Evolutionary conservation across 2,888 invertebrate species (phyloP).

Genomic region (Leucoma salicis): DNA sequence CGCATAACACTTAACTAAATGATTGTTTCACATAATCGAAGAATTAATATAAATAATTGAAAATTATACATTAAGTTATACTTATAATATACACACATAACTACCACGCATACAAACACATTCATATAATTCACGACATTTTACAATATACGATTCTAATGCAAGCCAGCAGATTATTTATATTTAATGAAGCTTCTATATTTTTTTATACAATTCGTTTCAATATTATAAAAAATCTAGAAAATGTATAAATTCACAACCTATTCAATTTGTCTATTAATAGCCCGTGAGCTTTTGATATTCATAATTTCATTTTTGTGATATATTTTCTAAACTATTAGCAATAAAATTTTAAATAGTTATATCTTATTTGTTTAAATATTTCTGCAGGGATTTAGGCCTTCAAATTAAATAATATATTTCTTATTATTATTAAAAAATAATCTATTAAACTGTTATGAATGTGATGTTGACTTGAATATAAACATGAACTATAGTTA

Average conservation of each 20-base stretch:
- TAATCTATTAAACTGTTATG: too few relatives aligned
- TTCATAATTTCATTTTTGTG: constrained; percentile 37
- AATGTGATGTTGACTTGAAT: too few relatives aligned
- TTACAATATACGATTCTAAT: constrained; percentile 23
- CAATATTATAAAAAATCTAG: constrained; percentile 76
- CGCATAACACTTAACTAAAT: too few relatives aligned
- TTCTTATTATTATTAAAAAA: too few relatives aligned
- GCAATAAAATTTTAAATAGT: constrained; percentile 31
- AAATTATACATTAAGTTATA: background rate
- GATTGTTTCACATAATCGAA: too few relatives aligned
- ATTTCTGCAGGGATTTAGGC: constrained; percentile 48
- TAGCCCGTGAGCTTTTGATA: constrained; percentile 33
- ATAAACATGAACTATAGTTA: too few relatives aligned
- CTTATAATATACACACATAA: too few relatives aligned
- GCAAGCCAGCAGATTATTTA: constrained; percentile 50
- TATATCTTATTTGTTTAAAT: constrained; percentile 19
- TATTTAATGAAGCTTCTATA: constrained; percentile 41
- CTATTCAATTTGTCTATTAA: constrained; percentile 76
- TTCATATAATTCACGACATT: background rate
- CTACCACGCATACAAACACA: background rate
- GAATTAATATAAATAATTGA: too few relatives aligned
- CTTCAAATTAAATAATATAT: too few relatives aligned
- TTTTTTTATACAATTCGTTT: constrained; percentile 48
- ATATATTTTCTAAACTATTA: constrained; percentile 40
- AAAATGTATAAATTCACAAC: constrained; percentile 82